Conservation (phyloP, 2,888 invertebrate genomes). For the Agrochola macilenta region DNA sequence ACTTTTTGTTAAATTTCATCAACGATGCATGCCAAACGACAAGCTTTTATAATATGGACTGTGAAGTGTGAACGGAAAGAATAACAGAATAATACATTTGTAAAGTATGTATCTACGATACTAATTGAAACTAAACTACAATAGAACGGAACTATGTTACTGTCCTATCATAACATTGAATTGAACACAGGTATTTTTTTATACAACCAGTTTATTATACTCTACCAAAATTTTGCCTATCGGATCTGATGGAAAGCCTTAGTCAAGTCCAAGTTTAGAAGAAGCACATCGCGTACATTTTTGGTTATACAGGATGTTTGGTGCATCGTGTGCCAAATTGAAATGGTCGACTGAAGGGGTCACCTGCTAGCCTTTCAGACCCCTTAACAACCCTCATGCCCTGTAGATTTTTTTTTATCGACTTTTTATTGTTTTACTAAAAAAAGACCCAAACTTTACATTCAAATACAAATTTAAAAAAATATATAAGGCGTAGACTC, state of each 20-base stretch:
- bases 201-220: conserved; percentile 10
- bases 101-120: conserved; percentile 28
- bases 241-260: conserved; percentile 6
- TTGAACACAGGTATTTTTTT: conserved; percentile 32
- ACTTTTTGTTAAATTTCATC: conserved; percentile 4
- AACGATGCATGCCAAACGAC: background rate
- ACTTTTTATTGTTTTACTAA: too few relatives aligned
- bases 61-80: conserved; percentile 16
- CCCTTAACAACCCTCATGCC: too few relatives aligned
- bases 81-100: conserved; percentile 11
- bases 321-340: too few relatives aligned
- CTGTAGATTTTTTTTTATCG: too few relatives aligned
- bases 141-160: conserved; percentile 48
- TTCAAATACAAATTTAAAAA: too few relatives aligned
- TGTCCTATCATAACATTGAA: conserved; percentile 33
- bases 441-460: too few relatives aligned
- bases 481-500: too few relatives aligned
- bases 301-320: too few relatives aligned
- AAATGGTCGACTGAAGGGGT: too few relatives aligned
- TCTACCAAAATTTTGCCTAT: background rate
- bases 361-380: too few relatives aligned
- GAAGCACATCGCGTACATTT: background rate
- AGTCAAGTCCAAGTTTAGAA: background rate
- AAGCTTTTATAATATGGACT: conserved; percentile 7
- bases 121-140: conserved; percentile 51